Conservation (phyloP, 2,797 vertebrate species). For the Scomberomorus guttatus region DNA sequence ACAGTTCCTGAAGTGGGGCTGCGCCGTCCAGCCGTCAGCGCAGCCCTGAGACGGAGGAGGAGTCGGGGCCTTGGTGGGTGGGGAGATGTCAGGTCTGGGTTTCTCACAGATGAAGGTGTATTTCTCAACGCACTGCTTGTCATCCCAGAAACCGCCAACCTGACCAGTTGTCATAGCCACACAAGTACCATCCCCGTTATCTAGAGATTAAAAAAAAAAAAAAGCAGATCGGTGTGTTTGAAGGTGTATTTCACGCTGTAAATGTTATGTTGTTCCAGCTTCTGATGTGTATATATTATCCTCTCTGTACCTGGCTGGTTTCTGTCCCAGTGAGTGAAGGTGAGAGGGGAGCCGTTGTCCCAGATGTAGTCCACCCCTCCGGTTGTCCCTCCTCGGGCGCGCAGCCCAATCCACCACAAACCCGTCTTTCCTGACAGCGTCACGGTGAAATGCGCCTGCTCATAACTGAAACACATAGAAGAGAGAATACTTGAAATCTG, state of each 20-base stretch:
- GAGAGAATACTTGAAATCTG: background rate
- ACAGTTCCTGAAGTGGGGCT: slow-evolving; percentile 81
- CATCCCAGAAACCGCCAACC: slow-evolving; percentile 87
- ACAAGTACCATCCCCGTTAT: slow-evolving; percentile 81
- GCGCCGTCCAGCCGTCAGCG: slow-evolving; percentile 67
- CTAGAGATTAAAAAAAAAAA: slow-evolving; percentile 72
- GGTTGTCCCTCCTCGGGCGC: slow-evolving; percentile 62
- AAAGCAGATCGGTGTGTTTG: background rate
- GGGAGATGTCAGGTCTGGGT: slow-evolving; percentile 80
- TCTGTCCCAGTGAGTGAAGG: slow-evolving; percentile 87
- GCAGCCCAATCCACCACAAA: slow-evolving; percentile 86
- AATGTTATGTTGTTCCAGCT: background rate
- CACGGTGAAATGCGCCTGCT: slow-evolving; percentile 86
- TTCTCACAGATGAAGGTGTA: slow-evolving; percentile 84
- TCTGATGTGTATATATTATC: rapidly evolving
- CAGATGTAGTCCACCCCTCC: slow-evolving; percentile 86
- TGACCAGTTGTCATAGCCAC: slow-evolving; percentile 84
- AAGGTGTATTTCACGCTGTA: background rate
- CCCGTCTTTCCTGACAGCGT: slow-evolving; percentile 73
- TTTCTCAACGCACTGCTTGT: slow-evolving; percentile 77
- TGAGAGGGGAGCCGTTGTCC: slow-evolving; percentile 79
- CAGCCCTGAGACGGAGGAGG: slow-evolving; percentile 75
- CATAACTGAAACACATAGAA: slow-evolving; percentile 75
- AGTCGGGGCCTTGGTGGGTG: slow-evolving; percentile 82
- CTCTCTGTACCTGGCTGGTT: slow-evolving; percentile 82